phyloP scores from a whole-genome alignment of 2,888 invertebrate species.

The Phyllotreta striolata region DNA sequence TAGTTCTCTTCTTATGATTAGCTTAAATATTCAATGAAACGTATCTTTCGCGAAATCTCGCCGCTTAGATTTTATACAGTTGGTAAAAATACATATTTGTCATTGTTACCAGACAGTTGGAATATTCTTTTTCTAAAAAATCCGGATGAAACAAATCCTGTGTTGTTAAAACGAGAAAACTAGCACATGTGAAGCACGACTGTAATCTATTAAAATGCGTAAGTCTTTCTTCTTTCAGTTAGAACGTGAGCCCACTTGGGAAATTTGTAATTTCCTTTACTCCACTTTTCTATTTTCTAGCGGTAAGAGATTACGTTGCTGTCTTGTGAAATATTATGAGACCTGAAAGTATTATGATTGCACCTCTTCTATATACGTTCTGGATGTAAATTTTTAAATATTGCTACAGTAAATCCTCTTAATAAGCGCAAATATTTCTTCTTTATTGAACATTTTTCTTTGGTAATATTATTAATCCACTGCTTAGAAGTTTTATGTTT shows the following conservation, averaged over 20 bases:
- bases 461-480: constrained; percentile 5
- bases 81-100: too few relatives aligned
- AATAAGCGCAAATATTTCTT: constrained; percentile 32
- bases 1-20: too few relatives aligned
- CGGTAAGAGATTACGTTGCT: constrained; percentile 49
- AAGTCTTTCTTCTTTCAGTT: constrained; percentile 52
- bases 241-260: constrained; percentile 53
- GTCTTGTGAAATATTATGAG: constrained; percentile 45
- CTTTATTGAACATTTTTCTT: constrained; percentile 29
- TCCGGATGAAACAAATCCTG: too few relatives aligned
- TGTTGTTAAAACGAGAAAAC: neutral
- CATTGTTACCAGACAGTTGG: too few relatives aligned
- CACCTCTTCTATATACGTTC: constrained; percentile 25
- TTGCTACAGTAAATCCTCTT: constrained; percentile 30
- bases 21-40: too few relatives aligned
- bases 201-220: constrained; percentile 53
- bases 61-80: too few relatives aligned
- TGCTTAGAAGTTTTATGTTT: too few relatives aligned
- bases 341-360: constrained; percentile 40
- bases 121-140: too few relatives aligned
- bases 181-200: constrained; percentile 33
- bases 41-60: too few relatives aligned
- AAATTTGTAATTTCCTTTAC: constrained; percentile 55
- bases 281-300: constrained; percentile 50
- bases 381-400: constrained; percentile 36